Percentiles rank a stretch among this genome's conserved stretches.
Evolutionary conservation across 2,797 vertebrate genomes (phyloP).

Genomic region (Sylvilagus floridanus): DNA sequence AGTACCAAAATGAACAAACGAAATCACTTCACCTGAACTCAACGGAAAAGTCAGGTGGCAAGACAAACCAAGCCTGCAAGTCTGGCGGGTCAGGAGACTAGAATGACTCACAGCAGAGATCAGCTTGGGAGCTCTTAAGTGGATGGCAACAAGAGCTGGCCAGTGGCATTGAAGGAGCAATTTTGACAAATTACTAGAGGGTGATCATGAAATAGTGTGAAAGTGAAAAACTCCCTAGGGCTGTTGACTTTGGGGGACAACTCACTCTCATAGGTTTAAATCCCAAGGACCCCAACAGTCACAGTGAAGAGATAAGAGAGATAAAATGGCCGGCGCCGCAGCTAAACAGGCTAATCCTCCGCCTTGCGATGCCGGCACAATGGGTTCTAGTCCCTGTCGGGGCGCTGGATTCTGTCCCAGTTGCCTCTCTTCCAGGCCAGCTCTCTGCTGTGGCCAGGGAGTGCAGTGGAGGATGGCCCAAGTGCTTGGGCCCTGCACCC

Average conservation of each 20-base stretch:
- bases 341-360: too few species aligned
- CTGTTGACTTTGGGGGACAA: fast-evolving
- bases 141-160: not conserved
- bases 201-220: not conserved
- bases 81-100: not conserved
- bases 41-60: not conserved
- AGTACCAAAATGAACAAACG: conserved; percentile 9
- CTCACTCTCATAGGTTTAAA: not conserved
- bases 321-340: not conserved
- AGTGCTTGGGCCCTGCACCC: too few species aligned
- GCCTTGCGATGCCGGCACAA: too few species aligned
- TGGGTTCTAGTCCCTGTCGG: too few species aligned
- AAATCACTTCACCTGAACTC: not conserved
- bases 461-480: too few species aligned
- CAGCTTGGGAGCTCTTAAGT: not conserved
- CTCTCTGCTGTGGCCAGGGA: too few species aligned
- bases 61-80: not conserved
- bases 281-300: not conserved
- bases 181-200: not conserved
- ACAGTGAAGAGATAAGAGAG: not conserved
- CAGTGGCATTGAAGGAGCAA: not conserved
- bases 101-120: not conserved
- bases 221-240: not conserved
- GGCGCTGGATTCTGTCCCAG: too few species aligned
- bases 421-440: too few species aligned